Evolutionary conservation across 2,113 vertebrate genomes (phyloP), one percentile per base, ranked within the genome.

Genomic region (Pelecanus crispus): DNA sequence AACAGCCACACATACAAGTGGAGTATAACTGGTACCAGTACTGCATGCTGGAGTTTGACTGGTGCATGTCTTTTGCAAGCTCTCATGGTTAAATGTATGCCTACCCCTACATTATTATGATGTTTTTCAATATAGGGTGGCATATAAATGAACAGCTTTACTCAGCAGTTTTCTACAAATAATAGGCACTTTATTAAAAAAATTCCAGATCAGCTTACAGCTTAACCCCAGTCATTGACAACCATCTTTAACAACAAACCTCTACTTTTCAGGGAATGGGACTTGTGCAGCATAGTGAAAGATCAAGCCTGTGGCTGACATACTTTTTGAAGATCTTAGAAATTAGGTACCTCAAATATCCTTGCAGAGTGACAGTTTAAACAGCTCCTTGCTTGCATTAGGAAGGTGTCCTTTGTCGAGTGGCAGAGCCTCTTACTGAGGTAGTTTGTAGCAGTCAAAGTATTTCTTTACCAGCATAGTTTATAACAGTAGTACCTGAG

Each of bases 171-270:
- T 98, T 86, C 91, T 93, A 88, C 94, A 96, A 97, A 98, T 98
- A 98, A 98, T 98, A 98, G 93, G 94, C 26, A 92, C 97, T 97
- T 98, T 98, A 98, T 98, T 98, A 98, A 98, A 97, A 97, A 98
- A 98, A 99, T 98, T 98, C 98, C 98, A 97, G 87, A 95, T 98
- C 97, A 95, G 98, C 98, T 98, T 98, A 98, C 47, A 92, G 97
- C 95, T 94, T 95, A 97, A 95, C 94, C 81, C 94, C 92, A 87
- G 84, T 66, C 80, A 73, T 44, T 91, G 94, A 93, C 94, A 94
- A 87, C 91, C 84, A 61, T 96, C 96, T 97, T 97, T 97, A 97
- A 96, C 94, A 86, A 94, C 93, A 97, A 93, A 96, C 61, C 62
- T 95, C 96, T 98, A 88, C 87, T 88, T 91, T 56, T 94, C 67